Evolutionary conservation across 30 jellyfish, hydroid and myxozoan species (phyloP).

Genomic region (Aurelia aurita): DNA sequence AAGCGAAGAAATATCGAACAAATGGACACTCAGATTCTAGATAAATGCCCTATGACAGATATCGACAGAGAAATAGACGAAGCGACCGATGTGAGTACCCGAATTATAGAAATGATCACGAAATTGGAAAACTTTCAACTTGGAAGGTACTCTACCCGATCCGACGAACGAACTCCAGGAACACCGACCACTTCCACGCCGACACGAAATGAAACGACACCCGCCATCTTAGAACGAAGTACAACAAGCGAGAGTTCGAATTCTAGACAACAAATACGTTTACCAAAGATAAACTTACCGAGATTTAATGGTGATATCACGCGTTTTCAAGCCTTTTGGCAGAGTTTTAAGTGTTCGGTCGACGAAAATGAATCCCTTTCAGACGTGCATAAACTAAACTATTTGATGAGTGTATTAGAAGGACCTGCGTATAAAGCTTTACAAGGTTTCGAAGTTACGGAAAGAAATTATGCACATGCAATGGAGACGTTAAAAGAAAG

Average conservation of each 20-base stretch:
- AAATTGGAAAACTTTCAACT: neutral
- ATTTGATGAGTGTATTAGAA: conserved; percentile 28
- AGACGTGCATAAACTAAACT: conserved; percentile 48
- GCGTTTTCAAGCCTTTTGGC: conserved; percentile 23
- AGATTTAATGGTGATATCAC: conserved; percentile 50
- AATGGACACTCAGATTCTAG: conserved; percentile 3
- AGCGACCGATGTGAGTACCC: neutral
- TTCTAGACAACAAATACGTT: conserved; percentile 5
- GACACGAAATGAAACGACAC: neutral
- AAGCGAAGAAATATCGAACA: neutral
- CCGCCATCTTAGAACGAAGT: neutral
- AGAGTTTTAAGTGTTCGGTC: conserved; percentile 58
- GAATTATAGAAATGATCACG: neutral
- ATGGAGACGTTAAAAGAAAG: conserved; percentile 21
- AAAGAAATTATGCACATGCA: conserved; percentile 38
- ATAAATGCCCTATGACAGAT: neutral
- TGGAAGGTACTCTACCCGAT: neutral
- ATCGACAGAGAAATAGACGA: conserved; percentile 20
- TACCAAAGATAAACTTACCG: conserved; percentile 45
- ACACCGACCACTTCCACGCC: neutral
- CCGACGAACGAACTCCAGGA: neutral
- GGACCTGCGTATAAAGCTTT: conserved; percentile 56
- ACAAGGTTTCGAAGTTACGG: conserved; percentile 38
- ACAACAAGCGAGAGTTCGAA: neutral
- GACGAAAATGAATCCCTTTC: conserved; percentile 40